Conservation (phyloP, 2,113 vertebrate species). For the Chaenocephalus aceratus region DNA sequence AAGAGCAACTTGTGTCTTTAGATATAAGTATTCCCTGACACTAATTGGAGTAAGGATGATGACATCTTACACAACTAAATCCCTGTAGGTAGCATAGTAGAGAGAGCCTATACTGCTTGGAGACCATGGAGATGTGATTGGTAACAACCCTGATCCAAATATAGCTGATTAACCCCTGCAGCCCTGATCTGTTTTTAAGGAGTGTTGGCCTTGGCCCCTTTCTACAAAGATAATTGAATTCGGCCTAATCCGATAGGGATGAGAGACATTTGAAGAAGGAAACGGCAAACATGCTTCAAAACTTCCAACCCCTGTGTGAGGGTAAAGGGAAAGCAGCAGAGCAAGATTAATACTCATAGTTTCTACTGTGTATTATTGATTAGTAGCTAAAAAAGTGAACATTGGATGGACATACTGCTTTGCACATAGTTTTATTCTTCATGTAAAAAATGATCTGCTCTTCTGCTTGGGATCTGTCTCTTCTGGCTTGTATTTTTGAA, state of each 20-base stretch:
- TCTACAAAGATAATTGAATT: constrained; percentile 64
- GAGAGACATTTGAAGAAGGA: constrained; percentile 45
- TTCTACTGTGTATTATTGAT: constrained; percentile 1
- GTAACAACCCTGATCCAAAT: background rate
- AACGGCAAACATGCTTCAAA: constrained; percentile 24
- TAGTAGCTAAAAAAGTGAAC: background rate
- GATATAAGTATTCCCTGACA: background rate
- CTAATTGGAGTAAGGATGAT: background rate
- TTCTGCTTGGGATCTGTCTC: constrained; percentile 26
- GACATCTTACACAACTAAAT: background rate
- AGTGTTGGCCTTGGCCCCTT: background rate
- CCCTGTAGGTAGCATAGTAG: background rate
- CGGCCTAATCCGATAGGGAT: constrained; percentile 61
- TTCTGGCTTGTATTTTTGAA: constrained; percentile 31
- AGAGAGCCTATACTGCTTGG: background rate
- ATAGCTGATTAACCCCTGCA: constrained; percentile 21
- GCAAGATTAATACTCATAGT: background rate
- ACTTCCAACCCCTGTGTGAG: background rate
- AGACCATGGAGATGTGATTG: constrained; percentile 10
- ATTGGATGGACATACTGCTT: background rate
- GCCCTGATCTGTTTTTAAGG: constrained; percentile 6
- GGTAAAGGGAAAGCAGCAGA: background rate
- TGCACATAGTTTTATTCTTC: constrained; percentile 8
- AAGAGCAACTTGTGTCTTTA: background rate
- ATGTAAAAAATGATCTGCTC: constrained; percentile 11